These are phyloP conservation scores for Salarias fasciatus DNA, from an alignment of 2,797 vertebrate species.

Conservation along the genomic window DNA sequence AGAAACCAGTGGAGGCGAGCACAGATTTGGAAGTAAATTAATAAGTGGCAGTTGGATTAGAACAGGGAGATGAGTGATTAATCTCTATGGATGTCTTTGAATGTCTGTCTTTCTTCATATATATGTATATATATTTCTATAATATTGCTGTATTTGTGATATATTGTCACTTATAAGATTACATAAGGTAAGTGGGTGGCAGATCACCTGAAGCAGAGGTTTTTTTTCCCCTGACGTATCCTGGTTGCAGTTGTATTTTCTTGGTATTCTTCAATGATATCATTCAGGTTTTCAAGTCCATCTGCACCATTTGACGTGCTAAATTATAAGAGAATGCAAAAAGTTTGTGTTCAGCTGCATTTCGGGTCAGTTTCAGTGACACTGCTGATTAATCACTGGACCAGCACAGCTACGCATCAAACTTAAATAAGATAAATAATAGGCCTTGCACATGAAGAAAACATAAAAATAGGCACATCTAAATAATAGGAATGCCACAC, in stretches of 20 bases:
- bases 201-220: no score
- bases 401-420: background rate
- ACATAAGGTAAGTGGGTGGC: no score
- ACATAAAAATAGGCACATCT: background rate
- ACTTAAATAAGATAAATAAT: no score
- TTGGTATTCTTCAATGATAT: background rate
- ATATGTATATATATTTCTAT: background rate
- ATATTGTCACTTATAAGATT: no score
- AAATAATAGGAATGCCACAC: background rate
- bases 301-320: constrained; percentile 1
- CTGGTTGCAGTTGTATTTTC: no score
- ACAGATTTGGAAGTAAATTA: constrained; percentile 70
- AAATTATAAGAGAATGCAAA: background rate
- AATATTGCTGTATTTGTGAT: background rate
- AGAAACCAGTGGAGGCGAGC: constrained; percentile 46
- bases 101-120: constrained; percentile 7
- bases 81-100: background rate
- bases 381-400: background rate
- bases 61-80: constrained; percentile 24
- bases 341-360: constrained; percentile 12
- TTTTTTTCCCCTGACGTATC: no score
- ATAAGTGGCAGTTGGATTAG: constrained; percentile 62
- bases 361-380: constrained; percentile 43
- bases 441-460: background rate
- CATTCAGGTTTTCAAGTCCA: background rate